These are phyloP conservation scores for Odobenus rosmarus DNA, from an alignment of 2,113 vertebrate species.

Conservation along the genomic window DNA sequence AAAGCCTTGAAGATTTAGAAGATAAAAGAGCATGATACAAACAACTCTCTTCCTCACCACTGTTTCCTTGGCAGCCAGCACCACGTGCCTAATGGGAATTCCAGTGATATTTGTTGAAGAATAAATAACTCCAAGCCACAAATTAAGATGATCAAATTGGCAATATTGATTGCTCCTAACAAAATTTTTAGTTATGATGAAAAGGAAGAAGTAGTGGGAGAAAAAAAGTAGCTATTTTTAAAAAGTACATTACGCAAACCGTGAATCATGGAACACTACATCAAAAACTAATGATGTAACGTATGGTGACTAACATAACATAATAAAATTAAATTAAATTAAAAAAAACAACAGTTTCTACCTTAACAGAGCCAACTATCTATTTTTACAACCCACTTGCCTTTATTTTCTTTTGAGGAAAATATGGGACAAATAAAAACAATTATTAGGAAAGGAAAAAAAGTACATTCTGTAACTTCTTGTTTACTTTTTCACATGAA, in stretches of 20 bases:
- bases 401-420: too few species aligned
- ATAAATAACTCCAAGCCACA: not conserved
- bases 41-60: not conserved
- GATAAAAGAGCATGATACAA: not conserved
- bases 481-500: not conserved
- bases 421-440: too few species aligned
- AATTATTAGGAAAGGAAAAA: not conserved
- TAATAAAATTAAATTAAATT: too few species aligned
- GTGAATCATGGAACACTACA: too few species aligned
- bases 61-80: not conserved
- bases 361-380: too few species aligned
- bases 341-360: too few species aligned
- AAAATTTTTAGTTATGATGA: not conserved
- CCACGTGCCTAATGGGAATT: rapidly evolving
- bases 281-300: too few species aligned
- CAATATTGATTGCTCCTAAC: not conserved
- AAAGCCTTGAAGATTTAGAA: not conserved
- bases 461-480: not conserved
- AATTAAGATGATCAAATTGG: not conserved
- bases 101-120: not conserved
- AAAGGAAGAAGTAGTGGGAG: not conserved
- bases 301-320: too few species aligned
- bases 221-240: not conserved
- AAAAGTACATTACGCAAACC: not conserved
- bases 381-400: too few species aligned